phyloP scores from a whole-genome alignment of 2,113 vertebrate genomes.

The Capreolus pygargus region DNA sequence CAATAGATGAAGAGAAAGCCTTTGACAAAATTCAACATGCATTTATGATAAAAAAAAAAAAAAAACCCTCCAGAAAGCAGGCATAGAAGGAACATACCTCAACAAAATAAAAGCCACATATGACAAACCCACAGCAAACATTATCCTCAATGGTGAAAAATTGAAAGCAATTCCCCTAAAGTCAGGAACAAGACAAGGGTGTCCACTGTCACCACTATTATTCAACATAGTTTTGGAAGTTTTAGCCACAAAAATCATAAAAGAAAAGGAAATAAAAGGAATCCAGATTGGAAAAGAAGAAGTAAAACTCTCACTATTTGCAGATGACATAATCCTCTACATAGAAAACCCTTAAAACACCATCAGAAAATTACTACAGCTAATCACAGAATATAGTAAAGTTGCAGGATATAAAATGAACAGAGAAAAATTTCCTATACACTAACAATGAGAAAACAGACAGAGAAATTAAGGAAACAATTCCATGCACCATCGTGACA shows the following conservation, averaged over 20 bases:
- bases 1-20: background rate
- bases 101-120: background rate
- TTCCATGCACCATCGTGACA: background rate
- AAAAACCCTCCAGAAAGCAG: background rate
- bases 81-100: background rate
- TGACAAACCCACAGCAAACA: background rate
- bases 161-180: background rate
- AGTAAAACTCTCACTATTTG: background rate
- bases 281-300: background rate
- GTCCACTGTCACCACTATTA: background rate
- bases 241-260: background rate
- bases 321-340: background rate
- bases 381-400: background rate
- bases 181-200: background rate
- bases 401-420: background rate
- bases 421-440: background rate
- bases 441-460: background rate
- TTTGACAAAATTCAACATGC: background rate
- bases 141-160: background rate
- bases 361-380: background rate
- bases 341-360: background rate
- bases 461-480: background rate
- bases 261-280: background rate
- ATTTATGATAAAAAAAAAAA: background rate
- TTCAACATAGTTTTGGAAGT: background rate